phyloP scores from a whole-genome alignment of 2,113 vertebrate genomes.

The Parus major region DNA sequence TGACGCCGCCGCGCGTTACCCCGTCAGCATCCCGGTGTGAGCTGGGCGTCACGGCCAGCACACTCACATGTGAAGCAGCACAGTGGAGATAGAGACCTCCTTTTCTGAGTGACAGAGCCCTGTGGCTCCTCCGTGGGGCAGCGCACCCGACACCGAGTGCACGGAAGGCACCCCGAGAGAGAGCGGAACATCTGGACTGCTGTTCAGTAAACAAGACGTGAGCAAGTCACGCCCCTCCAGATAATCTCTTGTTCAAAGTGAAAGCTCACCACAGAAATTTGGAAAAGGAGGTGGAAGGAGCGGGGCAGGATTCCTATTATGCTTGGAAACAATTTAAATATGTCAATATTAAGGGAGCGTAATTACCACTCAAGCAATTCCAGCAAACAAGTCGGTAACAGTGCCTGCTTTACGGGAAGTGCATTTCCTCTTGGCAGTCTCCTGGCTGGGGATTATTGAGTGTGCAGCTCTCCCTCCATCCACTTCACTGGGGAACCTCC shows the following conservation, averaged over 20 bases:
- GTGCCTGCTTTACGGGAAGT: slow-evolving; percentile 35
- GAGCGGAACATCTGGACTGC: neutral
- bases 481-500: neutral
- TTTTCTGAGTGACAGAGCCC: fast-evolving
- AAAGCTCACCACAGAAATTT: neutral
- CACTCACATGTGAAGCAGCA: neutral
- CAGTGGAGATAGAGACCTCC: fast-evolving
- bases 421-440: slow-evolving; percentile 50
- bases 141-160: neutral
- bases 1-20: fast-evolving
- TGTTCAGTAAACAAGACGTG: neutral
- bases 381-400: slow-evolving; percentile 37
- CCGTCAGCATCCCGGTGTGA: fast-evolving
- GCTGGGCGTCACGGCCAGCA: neutral
- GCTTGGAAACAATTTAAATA: slow-evolving; percentile 60
- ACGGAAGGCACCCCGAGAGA: fast-evolving
- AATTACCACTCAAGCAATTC: slow-evolving; percentile 52
- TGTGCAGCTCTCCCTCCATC: neutral
- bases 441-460: neutral
- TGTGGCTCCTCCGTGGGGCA: neutral
- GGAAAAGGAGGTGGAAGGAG: neutral
- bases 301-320: neutral
- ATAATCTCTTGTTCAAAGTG: neutral
- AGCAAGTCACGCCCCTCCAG: neutral
- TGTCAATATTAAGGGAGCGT: slow-evolving; percentile 28